A percentile compares a stretch with the other conserved stretches of the same genome.
Evolutionary conservation across 1,140 invertebrate genomes (phyloP).

Genomic region (Nasonia vitripennis): DNA sequence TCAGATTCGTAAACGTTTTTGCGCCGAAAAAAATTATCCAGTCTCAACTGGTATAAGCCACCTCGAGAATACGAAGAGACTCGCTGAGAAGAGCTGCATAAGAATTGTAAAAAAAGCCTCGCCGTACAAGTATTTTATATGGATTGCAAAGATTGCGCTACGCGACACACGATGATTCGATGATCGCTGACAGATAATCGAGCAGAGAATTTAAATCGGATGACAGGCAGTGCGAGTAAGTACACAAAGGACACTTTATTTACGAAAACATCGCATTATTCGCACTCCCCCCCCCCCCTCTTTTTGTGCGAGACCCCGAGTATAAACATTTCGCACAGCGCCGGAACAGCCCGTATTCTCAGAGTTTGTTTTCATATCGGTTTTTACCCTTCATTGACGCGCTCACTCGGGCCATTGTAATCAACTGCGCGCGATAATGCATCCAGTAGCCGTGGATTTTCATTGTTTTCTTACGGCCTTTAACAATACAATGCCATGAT

Average conservation of each 20-base stretch:
- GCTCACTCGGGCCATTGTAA: too few species aligned
- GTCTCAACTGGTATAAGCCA: neutral
- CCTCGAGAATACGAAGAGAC: too few species aligned
- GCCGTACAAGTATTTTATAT: constrained; percentile 1
- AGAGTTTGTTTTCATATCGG: constrained; percentile 13
- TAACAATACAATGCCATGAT: neutral
- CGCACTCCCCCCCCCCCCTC: neutral
- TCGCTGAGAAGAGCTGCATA: neutral
- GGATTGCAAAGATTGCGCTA: neutral
- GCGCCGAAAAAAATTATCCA: neutral
- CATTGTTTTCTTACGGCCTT: neutral
- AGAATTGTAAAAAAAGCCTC: too few species aligned
- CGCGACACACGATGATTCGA: neutral
- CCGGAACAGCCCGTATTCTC: neutral
- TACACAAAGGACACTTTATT: constrained; percentile 22
- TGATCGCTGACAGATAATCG: constrained; percentile 27
- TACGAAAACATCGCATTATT: constrained; percentile 29
- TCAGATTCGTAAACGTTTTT: neutral
- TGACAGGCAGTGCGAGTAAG: constrained; percentile 21
- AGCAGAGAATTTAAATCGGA: constrained; percentile 37
- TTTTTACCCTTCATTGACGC: constrained; percentile 11
- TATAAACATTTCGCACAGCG: neutral
- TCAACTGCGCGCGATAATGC: too few species aligned
- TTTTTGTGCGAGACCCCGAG: neutral
- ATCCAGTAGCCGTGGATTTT: too few species aligned